phyloP scores from a whole-genome alignment of 2,113 vertebrate genomes.

The Phaetusa simplex region DNA sequence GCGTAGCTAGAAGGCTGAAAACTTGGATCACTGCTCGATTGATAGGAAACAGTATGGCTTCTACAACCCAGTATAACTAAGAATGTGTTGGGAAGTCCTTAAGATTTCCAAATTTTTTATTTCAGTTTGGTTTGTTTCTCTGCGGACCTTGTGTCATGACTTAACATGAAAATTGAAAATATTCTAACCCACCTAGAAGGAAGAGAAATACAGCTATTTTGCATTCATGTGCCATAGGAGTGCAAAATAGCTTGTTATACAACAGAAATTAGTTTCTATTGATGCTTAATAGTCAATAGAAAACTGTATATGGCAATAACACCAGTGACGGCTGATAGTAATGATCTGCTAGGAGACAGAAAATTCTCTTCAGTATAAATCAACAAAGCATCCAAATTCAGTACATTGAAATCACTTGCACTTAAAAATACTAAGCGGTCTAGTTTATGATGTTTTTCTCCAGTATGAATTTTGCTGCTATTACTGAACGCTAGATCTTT shows the following conservation, averaged over 20 bases:
- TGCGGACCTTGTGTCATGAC: neutral
- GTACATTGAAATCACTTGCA: neutral
- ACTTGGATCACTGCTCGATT: neutral
- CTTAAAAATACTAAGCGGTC: neutral
- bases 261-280: neutral
- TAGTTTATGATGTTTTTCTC: neutral
- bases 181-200: neutral
- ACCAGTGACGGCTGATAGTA: neutral
- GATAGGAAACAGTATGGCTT: neutral
- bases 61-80: neutral
- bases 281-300: neutral
- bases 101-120: neutral
- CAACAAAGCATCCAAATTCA: neutral
- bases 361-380: neutral
- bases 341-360: neutral
- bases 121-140: neutral
- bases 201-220: neutral
- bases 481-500: neutral
- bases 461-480: neutral
- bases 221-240: neutral
- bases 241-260: neutral
- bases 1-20: slow-evolving; percentile 10
- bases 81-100: neutral
- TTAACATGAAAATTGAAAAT: neutral
- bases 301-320: neutral